Conservation (phyloP, 30 jellyfish, hydroid and myxozoan genomes). For the Turritopsis rubra region DNA sequence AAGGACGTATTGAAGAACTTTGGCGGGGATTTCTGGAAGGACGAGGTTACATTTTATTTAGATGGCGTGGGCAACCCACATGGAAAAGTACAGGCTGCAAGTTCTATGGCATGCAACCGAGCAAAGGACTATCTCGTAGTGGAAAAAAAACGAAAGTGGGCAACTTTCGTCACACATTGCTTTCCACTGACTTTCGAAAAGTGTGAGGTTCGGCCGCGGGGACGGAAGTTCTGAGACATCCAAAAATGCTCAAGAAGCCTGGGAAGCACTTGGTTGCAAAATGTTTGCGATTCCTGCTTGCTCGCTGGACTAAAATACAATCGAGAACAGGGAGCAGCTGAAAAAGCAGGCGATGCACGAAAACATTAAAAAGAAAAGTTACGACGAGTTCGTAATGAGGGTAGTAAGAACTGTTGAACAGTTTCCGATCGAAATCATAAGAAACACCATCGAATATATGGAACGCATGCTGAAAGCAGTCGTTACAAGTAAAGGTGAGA, state of each 20-base stretch:
- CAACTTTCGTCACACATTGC: background rate
- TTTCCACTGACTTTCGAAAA: background rate
- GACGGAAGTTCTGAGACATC: slow-evolving; percentile 31
- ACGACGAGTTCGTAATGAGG: slow-evolving; percentile 20
- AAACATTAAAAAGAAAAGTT: slow-evolving; percentile 18
- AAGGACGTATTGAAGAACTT: background rate
- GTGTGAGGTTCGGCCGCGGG: background rate
- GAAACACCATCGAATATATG: background rate
- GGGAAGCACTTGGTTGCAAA: slow-evolving; percentile 32
- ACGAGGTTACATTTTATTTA: slow-evolving; percentile 28
- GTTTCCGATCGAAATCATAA: background rate
- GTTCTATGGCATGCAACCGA: slow-evolving; percentile 16
- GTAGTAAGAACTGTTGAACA: background rate
- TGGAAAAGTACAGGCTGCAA: slow-evolving; percentile 35
- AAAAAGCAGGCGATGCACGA: slow-evolving; percentile 22
- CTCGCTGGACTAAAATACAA: slow-evolving; percentile 36
- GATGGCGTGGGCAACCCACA: slow-evolving; percentile 54
- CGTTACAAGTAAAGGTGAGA: background rate
- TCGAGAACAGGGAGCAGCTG: slow-evolving; percentile 30
- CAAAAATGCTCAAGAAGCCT: slow-evolving; percentile 18
- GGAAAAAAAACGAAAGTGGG: slow-evolving; percentile 40
- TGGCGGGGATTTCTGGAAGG: slow-evolving; percentile 24
- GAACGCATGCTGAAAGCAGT: background rate
- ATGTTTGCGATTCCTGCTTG: slow-evolving; percentile 34
- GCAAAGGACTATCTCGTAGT: slow-evolving; percentile 25